These are phyloP conservation scores for Adelognathus sp. DNA, from an alignment of 2,888 invertebrate species.

Conservation along the genomic window DNA sequence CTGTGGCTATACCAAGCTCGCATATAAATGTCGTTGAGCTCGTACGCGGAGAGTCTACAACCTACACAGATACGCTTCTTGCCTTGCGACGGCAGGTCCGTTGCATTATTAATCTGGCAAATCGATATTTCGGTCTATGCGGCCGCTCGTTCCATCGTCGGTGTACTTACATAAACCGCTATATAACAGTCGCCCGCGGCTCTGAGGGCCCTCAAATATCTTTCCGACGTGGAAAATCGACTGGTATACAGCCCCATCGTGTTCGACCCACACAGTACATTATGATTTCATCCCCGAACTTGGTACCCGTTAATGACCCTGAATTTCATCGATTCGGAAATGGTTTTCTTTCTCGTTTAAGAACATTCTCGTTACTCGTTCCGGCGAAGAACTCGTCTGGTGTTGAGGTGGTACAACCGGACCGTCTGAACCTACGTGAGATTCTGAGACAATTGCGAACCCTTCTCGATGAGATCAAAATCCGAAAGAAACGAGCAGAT, in stretches of 20 bases:
- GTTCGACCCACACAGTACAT: slow-evolving; percentile 13
- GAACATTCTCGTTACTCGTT: background rate
- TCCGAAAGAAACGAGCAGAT: no score
- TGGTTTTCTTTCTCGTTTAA: background rate
- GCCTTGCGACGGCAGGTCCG: slow-evolving; percentile 52
- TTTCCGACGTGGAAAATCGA: slow-evolving; percentile 7
- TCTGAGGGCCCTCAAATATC: slow-evolving; percentile 27
- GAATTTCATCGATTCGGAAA: slow-evolving; percentile 8
- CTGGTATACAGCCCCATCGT: slow-evolving; percentile 9
- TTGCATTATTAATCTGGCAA: slow-evolving; percentile 75
- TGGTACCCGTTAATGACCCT: slow-evolving; percentile 15
- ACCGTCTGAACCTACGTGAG: no score
- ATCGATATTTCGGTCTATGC: slow-evolving; percentile 74
- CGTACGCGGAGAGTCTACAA: slow-evolving; percentile 21
- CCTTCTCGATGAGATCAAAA: slow-evolving; percentile 42
- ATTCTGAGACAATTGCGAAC: no score
- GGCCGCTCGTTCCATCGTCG: slow-evolving; percentile 40
- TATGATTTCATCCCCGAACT: background rate
- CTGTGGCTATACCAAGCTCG: background rate
- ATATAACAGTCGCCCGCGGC: slow-evolving; percentile 2
- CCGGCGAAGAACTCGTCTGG: no score
- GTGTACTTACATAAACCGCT: slow-evolving; percentile 24
- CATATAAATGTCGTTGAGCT: slow-evolving; percentile 44
- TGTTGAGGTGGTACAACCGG: no score
- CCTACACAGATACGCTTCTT: slow-evolving; percentile 21